Base-by-base conservation (phyloP, 2,797 vertebrate genomes). In the Avahi laniger region DNA sequence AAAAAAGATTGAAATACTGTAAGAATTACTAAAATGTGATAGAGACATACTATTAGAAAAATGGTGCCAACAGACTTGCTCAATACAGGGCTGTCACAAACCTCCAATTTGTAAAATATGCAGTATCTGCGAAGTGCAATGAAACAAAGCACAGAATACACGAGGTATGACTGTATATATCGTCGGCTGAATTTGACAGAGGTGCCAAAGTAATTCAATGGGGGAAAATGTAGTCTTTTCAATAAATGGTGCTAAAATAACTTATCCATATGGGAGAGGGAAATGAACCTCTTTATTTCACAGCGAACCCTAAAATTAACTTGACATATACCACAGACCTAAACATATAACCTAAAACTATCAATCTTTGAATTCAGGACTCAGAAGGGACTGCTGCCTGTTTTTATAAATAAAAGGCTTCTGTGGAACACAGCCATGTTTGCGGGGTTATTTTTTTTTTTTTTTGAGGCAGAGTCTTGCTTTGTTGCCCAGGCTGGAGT, bases 191-290 rank as follows among this genome's bases (percentile, higher is more conserved):
- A 85, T 96, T 92, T 22, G 43, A 86, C 50, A 59, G 50, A 84
- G 15, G 59, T 85, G 30, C 35, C 50, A 80, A 69, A 94, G n/a
- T 50, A 89, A 94, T 78, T 95, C 43, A 76, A 20, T 46, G 5
- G 5, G 13, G 26, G 33, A 65, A 46, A 75, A 59, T 89, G 17
- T 41, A 63, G 63, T 91, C 41, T 89, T 70, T 95, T 59, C 35
- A 88, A 85, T 75, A 90, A 94, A 90, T 78, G 38, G 38, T 86
- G 38, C 22, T 41, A 46, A 96, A 93, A 80, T 85, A 97, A 48
- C 50, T 72, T 61, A 82, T 15, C 30, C 52, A 86, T 57, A n/a
- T 30, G 14, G 61, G 41, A n/a, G 35, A 28, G 48, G 33, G 63
- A 43, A 57, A 70, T 65, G 3, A 70, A 35, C 52, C 41, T 83